Conservation (phyloP, 2,113 vertebrate genomes). For the Ivindomyrus marchei region DNA sequence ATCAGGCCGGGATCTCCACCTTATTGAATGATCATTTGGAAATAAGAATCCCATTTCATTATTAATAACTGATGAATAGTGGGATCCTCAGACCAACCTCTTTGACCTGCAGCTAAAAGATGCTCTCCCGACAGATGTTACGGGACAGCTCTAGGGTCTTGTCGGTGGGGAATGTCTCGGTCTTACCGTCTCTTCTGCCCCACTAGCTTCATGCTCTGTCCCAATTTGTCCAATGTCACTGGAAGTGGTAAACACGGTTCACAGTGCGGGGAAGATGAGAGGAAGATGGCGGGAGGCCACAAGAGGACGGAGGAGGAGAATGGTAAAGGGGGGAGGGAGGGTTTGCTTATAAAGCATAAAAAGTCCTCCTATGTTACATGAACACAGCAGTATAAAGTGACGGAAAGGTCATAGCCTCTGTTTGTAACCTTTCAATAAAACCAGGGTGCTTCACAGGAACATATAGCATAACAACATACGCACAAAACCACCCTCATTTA, state of each 20-base stretch:
- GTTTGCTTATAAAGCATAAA: neutral
- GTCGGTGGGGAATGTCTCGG: constrained; percentile 34
- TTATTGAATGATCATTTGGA: neutral
- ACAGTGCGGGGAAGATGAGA: constrained; percentile 20
- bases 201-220: constrained; percentile 35
- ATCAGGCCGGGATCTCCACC: neutral
- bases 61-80: neutral
- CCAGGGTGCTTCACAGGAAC: neutral
- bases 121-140: constrained; percentile 52
- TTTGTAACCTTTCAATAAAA: neutral
- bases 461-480: neutral
- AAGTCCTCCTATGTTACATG: neutral
- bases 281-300: constrained; percentile 37
- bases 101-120: neutral
- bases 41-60: neutral
- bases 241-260: constrained; percentile 29
- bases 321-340: neutral
- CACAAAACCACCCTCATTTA: constrained; percentile 7
- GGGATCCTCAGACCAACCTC: neutral
- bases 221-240: constrained; percentile 40
- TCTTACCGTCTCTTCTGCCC: constrained; percentile 42
- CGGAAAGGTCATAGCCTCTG: neutral
- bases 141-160: constrained; percentile 34
- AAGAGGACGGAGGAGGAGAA: neutral
- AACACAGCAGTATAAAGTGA: neutral